Conservation (phyloP, 2,113 vertebrate species). For the Heloderma charlesbogerti region DNA sequence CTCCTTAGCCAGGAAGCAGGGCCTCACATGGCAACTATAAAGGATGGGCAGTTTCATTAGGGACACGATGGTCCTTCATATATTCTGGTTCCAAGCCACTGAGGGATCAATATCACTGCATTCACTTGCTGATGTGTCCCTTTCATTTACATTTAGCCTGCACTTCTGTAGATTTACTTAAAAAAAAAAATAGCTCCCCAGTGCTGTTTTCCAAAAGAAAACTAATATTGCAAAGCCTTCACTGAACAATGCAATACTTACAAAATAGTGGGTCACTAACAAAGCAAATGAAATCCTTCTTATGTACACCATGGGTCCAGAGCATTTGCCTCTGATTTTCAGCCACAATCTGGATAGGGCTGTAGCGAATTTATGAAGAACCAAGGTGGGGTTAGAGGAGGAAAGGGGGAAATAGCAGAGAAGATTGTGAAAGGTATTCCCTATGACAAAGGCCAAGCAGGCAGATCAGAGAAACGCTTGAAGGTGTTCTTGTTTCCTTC, state of each 20-base stretch:
- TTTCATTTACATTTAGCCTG: neutral
- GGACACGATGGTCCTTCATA: neutral
- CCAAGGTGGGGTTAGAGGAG: neutral
- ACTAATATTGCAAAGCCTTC: neutral
- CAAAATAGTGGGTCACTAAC: neutral
- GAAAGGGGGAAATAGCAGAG: neutral
- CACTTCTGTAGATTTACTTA: neutral
- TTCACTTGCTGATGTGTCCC: neutral
- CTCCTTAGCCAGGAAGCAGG: neutral
- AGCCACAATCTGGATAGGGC: neutral
- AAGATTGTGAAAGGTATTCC: neutral
- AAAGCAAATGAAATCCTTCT: too few relatives aligned
- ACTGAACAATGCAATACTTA: neutral
- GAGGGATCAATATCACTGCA: neutral
- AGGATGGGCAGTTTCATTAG: neutral
- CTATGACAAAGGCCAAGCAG: neutral
- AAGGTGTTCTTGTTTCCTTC: neutral
- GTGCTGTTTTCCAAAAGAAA: neutral
- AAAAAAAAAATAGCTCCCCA: neutral
- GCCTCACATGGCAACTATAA: neutral
- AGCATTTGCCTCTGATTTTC: neutral
- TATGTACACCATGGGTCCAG: neutral
- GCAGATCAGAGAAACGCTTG: neutral
- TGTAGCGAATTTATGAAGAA: neutral
- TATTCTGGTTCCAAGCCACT: neutral